These are phyloP conservation scores for Chrysopa pallens DNA, from an alignment of 1,140 invertebrate genomes.

Conservation along the genomic window DNA sequence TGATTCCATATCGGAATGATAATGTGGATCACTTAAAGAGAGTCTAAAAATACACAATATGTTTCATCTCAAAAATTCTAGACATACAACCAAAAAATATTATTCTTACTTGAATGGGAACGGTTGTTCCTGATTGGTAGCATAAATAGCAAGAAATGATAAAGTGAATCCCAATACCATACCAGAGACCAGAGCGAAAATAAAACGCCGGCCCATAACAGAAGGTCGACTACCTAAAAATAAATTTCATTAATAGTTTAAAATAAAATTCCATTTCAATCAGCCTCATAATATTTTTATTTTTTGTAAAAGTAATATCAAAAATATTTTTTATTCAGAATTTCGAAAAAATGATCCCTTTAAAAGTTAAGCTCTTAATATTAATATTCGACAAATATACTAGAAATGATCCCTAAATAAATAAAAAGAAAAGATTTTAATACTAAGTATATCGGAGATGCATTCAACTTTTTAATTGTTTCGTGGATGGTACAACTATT, in stretches of 20 bases:
- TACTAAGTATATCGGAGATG: too few relatives aligned
- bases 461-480: too few relatives aligned
- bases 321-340: too few relatives aligned
- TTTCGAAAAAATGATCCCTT: too few relatives aligned
- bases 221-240: neutral
- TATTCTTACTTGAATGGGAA: neutral
- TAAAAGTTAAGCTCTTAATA: too few relatives aligned
- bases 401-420: too few relatives aligned
- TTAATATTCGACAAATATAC: too few relatives aligned
- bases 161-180: slow-evolving; percentile 22
- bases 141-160: slow-evolving; percentile 15
- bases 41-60: neutral
- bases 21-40: slow-evolving; percentile 31
- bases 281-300: too few relatives aligned
- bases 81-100: neutral
- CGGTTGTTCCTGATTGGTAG: neutral
- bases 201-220: slow-evolving; percentile 19
- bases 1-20: slow-evolving; percentile 33
- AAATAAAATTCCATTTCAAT: too few relatives aligned
- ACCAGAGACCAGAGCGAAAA: slow-evolving; percentile 20
- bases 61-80: neutral
- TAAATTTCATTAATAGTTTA: neutral
- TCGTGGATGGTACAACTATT: too few relatives aligned
- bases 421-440: too few relatives aligned
- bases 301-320: too few relatives aligned